Base-by-base conservation (phyloP, 2,797 vertebrate genomes). In the Schizopygopsis pylzovi region DNA sequence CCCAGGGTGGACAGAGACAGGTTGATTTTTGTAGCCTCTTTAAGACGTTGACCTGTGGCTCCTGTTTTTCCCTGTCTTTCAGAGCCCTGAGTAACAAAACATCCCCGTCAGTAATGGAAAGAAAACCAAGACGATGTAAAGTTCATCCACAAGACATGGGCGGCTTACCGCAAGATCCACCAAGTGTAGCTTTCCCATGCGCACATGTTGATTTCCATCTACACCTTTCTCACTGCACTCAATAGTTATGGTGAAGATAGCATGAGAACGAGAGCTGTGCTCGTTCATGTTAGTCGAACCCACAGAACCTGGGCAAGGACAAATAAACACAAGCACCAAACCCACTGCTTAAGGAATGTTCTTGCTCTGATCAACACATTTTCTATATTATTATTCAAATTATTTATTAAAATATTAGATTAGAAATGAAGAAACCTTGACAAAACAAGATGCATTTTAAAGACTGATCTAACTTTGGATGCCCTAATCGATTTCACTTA, bases 201-300 rank as follows among this genome's bases (percentile, higher is more conserved):
- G 96, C 78, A 99, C 98, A 0, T 99, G 98, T 91, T 99, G 98
- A 91, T 99, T 97, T 0, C 98, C 98, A 86, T 99, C 98, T 0
- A 98, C 89, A 0, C 98, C 98, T 88, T 99, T 99, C 91, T 99
- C 98, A 1, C 98, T 99, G 94, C 98, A 99, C 91, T 99, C 98
- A 0, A 99, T 99, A 65, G 98, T 99, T 90, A 99, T 99, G 0
- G 98, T 99, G 92, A 99, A 99, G 90, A 99, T 99, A 79, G 98
- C 98, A 0, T 99, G 98, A 0, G 98, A 99, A 4, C 98, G 97
- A 4, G 98, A 99, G 89, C 98, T 99, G 93, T 99, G 98, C 87
- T 99, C 98, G 2, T 99, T 99, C 98, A 99, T 99, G 89, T 99
- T 99, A 5, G 98, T 99, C 73, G 98, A 97, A 67, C 98, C 98